Evolutionary conservation across 2,113 vertebrate genomes (phyloP), one percentile per base, ranked within the genome.

Genomic region (Ochotona princeps): DNA sequence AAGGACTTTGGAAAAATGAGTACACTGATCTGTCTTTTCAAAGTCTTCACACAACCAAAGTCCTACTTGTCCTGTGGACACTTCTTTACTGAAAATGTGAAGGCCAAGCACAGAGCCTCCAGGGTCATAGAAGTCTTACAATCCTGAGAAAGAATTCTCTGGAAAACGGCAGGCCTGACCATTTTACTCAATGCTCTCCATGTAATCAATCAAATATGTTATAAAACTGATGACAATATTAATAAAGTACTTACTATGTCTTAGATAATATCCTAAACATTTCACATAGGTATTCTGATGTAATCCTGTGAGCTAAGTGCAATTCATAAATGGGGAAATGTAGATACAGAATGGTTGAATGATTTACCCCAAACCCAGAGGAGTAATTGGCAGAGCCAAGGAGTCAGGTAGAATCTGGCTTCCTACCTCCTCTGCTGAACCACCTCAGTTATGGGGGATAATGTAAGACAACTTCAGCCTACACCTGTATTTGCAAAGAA

Each of bases 1-100:
- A 96, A 95, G 93, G 66, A 84, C 95, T 95, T 94, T 60, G 84
- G 87, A 78, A 92, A 95, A 95, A 96, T 82, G 91, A 96, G 91
- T 79, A 84, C 83, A 92, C 78, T 87, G 87, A 90, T 93, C 94
- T 95, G 90, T 93, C 94, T 93, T 94, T 94, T 95, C 93, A 79
- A 93, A 94, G 93, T 91, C 87, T 70, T 95, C 73, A 90, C n/a
- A 87, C 35, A 91, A 57, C 57, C 72, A 28, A 91, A 92, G 90
- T 89, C 94, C 93, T 94, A 12, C 47, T 74, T 70, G 63, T 87
- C 73, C 89, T 89, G 14, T 28, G 44, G 57, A 28, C 30, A 70
- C 63, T 70, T 73, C 49, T 47, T 49, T 78, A 47, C 80, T 81
- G 76, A 91, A 95, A 89, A 84, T 35, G 69, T 38, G 69, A 89